Evolutionary conservation across 2,797 vertebrate genomes (phyloP).

Genomic region (Sphenodon punctatus): DNA sequence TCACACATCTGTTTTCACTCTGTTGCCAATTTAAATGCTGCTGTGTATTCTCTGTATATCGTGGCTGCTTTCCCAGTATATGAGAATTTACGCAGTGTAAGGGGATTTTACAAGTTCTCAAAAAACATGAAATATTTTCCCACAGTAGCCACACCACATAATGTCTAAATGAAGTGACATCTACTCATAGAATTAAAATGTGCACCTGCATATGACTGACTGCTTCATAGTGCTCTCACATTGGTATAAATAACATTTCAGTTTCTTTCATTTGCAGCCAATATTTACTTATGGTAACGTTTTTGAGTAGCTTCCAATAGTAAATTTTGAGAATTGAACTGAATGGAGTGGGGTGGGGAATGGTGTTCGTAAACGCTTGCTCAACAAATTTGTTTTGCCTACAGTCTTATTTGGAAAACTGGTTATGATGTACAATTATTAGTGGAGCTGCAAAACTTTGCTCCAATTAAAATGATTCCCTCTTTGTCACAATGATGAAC

Average conservation of each 20-base stretch:
- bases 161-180: slow-evolving; percentile 41
- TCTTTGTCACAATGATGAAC: too few species aligned
- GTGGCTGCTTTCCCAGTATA: slow-evolving; percentile 79
- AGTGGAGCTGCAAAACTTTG: background rate
- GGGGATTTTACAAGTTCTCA: slow-evolving; percentile 76
- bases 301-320: background rate
- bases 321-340: background rate
- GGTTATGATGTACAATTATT: background rate
- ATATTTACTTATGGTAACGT: background rate
- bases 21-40: slow-evolving; percentile 73
- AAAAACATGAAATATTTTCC: slow-evolving; percentile 63
- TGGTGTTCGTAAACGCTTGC: background rate
- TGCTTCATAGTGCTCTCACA: background rate
- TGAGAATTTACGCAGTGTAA: slow-evolving; percentile 72
- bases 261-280: background rate
- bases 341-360: background rate
- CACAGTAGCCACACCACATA: slow-evolving; percentile 64
- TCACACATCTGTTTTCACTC: slow-evolving; percentile 79
- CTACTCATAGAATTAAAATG: slow-evolving; percentile 18
- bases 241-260: background rate
- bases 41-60: slow-evolving; percentile 74
- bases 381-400: background rate
- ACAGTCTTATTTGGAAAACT: background rate
- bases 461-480: background rate
- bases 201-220: slow-evolving; percentile 49